Evolutionary conservation across 2,888 invertebrate species (phyloP).

Genomic region (Chrysodeixis includens): DNA sequence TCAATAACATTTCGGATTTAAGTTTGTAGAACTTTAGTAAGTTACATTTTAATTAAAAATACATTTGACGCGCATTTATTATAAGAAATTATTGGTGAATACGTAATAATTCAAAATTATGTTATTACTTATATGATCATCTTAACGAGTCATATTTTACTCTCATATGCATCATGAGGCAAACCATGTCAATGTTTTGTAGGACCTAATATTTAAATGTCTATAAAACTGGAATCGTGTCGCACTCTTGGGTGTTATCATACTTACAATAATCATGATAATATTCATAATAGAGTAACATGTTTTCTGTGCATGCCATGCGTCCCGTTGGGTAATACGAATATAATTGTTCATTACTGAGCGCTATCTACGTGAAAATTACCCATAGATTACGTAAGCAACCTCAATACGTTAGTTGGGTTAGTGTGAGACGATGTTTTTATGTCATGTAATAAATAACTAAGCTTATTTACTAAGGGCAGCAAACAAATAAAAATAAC

Average conservation of each 20-base stretch:
- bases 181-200: not conserved
- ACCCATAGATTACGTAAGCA: slow-evolving; percentile 68
- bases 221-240: not conserved
- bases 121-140: not conserved
- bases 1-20: slow-evolving; percentile 38
- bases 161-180: not conserved
- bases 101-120: not conserved
- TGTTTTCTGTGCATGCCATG: not conserved
- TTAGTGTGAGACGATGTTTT: slow-evolving; percentile 3
- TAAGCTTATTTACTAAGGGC: not conserved
- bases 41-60: not conserved
- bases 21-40: slow-evolving; percentile 1
- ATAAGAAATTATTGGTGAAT: not conserved
- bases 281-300: not conserved
- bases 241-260: not conserved
- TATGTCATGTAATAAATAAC: slow-evolving; percentile 3
- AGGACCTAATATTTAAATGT: not conserved
- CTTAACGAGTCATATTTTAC: not conserved
- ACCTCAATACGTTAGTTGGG: slow-evolving; percentile 49
- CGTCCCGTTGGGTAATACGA: not conserved
- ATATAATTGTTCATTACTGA: slow-evolving; percentile 59
- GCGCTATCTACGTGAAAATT: slow-evolving; percentile 63
- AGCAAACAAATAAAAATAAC: not conserved
- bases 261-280: not conserved
- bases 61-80: not conserved